Percentiles rank a stretch among this genome's conserved stretches.
Evolutionary conservation across 1,140 invertebrate species (phyloP).

Genomic region (Diplogasteroides magnus): DNA sequence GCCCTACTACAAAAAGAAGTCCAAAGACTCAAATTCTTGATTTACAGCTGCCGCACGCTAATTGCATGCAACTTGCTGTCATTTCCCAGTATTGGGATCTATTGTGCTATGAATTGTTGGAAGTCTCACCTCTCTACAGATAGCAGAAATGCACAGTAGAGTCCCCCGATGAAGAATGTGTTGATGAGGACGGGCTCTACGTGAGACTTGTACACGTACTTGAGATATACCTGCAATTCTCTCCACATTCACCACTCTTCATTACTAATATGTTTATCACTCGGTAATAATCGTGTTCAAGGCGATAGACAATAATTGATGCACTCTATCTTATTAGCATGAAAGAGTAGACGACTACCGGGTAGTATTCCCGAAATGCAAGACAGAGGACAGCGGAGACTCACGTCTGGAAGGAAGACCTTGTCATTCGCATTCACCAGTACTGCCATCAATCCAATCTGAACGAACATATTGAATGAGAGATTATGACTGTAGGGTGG

Average conservation of each 20-base stretch:
- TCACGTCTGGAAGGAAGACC: no score
- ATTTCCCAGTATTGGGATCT: not conserved
- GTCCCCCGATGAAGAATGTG: conserved; percentile 51
- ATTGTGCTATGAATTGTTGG: not conserved
- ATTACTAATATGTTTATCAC: no score
- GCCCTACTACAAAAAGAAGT: not conserved
- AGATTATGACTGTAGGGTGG: no score
- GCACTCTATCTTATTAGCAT: not conserved
- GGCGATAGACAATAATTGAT: no score
- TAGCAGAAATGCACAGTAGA: conserved; percentile 50
- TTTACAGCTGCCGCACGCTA: conserved; percentile 5
- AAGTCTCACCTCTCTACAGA: conserved; percentile 42
- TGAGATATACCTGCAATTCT: no score
- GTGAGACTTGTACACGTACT: conserved; percentile 28
- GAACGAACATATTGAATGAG: no score
- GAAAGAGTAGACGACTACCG: conserved; percentile 35
- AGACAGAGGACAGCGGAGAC: no score
- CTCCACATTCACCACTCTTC: no score
- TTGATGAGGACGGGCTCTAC: conserved; percentile 49
- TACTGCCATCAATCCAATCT: no score
- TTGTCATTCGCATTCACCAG: no score
- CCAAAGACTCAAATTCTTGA: conserved; percentile 4
- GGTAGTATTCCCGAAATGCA: conserved; percentile 39
- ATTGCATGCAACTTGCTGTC: not conserved
- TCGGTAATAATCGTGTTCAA: no score